Conservation (phyloP, 2,888 invertebrate species). For the Lamellibrachia columna region DNA sequence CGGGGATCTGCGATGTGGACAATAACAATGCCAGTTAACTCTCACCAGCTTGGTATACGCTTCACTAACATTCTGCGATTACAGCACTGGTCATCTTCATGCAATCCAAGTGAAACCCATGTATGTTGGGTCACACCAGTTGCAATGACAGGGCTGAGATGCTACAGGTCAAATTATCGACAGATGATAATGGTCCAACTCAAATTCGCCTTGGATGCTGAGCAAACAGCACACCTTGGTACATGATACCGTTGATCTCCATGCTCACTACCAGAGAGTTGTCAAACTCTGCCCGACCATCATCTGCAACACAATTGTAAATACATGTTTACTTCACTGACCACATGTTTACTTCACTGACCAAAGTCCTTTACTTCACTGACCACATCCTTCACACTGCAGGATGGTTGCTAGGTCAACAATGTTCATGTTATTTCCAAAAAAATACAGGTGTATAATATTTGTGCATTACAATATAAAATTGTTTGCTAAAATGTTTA, state of each 20-base stretch:
- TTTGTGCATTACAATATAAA: too few species aligned
- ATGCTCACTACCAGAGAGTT: slow-evolving; percentile 92
- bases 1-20: not conserved
- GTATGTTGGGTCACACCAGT: not conserved
- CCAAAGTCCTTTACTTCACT: too few species aligned
- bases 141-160: not conserved
- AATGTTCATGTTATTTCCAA: too few species aligned
- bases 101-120: not conserved
- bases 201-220: slow-evolving; percentile 48
- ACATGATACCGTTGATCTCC: slow-evolving; percentile 94
- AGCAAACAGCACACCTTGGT: slow-evolving; percentile 89
- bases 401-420: too few species aligned
- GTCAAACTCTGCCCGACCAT: slow-evolving; percentile 80
- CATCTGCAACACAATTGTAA: slow-evolving; percentile 70
- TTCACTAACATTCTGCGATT: not conserved
- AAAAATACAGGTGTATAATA: too few species aligned
- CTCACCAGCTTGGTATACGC: not conserved
- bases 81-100: not conserved
- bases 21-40: not conserved
- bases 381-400: too few species aligned
- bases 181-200: not conserved
- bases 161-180: not conserved
- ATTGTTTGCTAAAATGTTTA: too few species aligned
- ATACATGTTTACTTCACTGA: not conserved
- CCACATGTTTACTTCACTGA: not conserved